phyloP scores from a whole-genome alignment of 2,888 invertebrate species.

The Galerucella pusilla region DNA sequence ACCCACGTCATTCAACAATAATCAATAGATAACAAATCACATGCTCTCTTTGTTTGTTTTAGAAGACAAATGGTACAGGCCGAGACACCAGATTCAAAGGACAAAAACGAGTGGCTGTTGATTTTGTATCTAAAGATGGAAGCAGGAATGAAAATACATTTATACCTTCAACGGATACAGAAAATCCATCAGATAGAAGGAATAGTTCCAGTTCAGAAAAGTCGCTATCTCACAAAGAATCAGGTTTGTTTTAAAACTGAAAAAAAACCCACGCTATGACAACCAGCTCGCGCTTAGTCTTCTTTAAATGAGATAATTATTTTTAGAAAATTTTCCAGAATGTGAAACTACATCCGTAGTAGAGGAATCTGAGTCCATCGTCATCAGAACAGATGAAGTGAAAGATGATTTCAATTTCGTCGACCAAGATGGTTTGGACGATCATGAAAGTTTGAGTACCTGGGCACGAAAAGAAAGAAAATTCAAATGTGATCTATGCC shows the following conservation, averaged over 20 bases:
- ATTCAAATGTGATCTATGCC: conserved; percentile 59
- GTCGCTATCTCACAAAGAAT: conserved; percentile 15
- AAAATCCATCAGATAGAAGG: conserved; percentile 26
- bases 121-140: conserved; percentile 51
- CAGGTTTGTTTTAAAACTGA: conserved; percentile 20
- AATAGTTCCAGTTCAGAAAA: conserved; percentile 37
- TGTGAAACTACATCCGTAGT: conserved; percentile 8
- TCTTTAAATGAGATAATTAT: neutral
- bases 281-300: no score
- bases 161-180: conserved; percentile 16
- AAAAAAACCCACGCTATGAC: neutral
- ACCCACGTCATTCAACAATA: no score
- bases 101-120: conserved; percentile 65
- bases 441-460: conserved; percentile 42
- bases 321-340: conserved; percentile 36
- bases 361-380: conserved; percentile 8
- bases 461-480: conserved; percentile 58
- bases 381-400: conserved; percentile 19
- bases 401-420: conserved; percentile 29
- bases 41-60: conserved; percentile 20
- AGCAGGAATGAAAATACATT: neutral
- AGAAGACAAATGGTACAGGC: conserved; percentile 54
- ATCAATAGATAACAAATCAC: neutral
- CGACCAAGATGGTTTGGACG: conserved; percentile 38
- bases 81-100: conserved; percentile 65